phyloP scores from a whole-genome alignment of 2,888 invertebrate genomes.

The Acleris laterana region DNA sequence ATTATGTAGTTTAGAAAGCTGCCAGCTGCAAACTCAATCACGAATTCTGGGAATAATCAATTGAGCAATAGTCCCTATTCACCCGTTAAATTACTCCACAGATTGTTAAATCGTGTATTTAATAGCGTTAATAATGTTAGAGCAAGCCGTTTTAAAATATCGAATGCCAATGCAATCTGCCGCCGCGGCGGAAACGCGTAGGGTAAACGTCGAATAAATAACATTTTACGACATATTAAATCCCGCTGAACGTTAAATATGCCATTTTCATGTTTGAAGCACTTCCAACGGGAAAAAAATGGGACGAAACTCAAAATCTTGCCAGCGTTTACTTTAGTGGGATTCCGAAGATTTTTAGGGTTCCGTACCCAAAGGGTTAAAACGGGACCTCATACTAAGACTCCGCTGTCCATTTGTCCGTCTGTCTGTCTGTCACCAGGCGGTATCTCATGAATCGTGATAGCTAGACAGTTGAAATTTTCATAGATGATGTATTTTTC shows the following conservation, averaged over 20 bases:
- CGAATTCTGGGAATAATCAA: not conserved
- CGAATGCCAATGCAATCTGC: constrained; percentile 60
- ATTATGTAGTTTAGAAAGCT: too few relatives aligned
- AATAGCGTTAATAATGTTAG: constrained; percentile 35
- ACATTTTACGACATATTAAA: constrained; percentile 79
- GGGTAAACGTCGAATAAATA: constrained; percentile 70
- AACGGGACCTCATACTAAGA: too few relatives aligned
- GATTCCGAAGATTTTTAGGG: too few relatives aligned
- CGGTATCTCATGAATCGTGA: too few relatives aligned
- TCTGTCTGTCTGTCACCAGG: too few relatives aligned
- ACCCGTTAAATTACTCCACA: not conserved
- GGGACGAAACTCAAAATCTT: constrained; percentile 1
- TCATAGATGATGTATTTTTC: too few relatives aligned
- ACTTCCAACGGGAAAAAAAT: constrained; percentile 59
- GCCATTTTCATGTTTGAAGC: constrained; percentile 69
- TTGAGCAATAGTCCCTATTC: not conserved
- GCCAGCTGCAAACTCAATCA: too few relatives aligned
- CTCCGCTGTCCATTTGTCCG: too few relatives aligned
- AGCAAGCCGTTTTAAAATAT: constrained; percentile 37
- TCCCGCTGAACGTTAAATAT: constrained; percentile 75
- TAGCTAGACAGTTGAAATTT: too few relatives aligned
- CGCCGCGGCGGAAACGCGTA: constrained; percentile 54
- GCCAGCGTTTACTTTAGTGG: not conserved
- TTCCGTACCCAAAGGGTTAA: too few relatives aligned
- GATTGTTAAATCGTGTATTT: constrained; percentile 23